These are phyloP conservation scores for Gymnoscelis rufifasciata DNA, from an alignment of 2,888 invertebrate genomes.

Conservation along the genomic window DNA sequence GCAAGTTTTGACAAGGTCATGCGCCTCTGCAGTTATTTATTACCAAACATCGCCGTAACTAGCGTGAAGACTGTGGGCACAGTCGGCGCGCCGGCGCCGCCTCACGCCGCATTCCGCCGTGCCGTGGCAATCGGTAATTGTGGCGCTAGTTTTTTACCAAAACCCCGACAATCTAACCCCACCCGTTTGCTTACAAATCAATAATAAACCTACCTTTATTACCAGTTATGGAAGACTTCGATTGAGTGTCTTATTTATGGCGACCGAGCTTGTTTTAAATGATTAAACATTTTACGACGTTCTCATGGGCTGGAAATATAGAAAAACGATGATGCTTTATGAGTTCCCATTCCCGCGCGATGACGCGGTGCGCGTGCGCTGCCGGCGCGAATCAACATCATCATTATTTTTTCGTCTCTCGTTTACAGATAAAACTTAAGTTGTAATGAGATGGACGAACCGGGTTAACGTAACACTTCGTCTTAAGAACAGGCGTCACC, in stretches of 20 bases:
- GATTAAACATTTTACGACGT: conserved; percentile 33
- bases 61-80: not conserved
- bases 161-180: conserved; percentile 21
- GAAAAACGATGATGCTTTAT: conserved; percentile 30
- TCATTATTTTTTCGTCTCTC: too few relatives aligned
- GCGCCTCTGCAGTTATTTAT: not conserved
- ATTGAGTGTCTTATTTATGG: conserved; percentile 34
- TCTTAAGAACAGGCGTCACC: too few relatives aligned
- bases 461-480: too few relatives aligned
- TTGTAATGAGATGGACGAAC: too few relatives aligned
- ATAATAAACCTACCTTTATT: conserved; percentile 31
- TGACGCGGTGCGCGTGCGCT: not conserved
- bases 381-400: not conserved
- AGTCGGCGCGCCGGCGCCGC: not conserved
- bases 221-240: conserved; percentile 32
- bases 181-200: conserved; percentile 26
- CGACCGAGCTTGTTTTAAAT: conserved; percentile 33
- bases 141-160: conserved; percentile 31
- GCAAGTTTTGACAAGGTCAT: too few relatives aligned
- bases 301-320: conserved; percentile 30
- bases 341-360: conserved; percentile 16
- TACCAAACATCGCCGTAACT: not conserved
- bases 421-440: too few relatives aligned
- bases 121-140: conserved; percentile 32
- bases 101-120: conserved; percentile 24